Conservation (phyloP, 1,140 invertebrate genomes). For the Steinernema feltiae region DNA sequence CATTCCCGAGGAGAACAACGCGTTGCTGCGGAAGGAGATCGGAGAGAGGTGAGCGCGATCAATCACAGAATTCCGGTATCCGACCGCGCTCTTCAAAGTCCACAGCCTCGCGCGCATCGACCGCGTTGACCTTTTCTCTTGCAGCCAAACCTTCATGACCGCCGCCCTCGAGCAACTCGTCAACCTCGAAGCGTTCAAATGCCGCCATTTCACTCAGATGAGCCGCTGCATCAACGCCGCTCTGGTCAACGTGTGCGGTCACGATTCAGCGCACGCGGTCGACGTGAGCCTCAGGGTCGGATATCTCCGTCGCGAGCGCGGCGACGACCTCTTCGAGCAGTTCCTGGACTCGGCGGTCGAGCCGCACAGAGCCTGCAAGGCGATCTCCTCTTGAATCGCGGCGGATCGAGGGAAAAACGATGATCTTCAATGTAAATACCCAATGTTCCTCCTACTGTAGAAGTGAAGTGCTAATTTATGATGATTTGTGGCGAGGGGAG, state of each 20-base stretch:
- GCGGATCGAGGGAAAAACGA: neutral
- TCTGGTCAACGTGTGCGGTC: neutral
- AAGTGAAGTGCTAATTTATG: neutral
- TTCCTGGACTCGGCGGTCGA: neutral
- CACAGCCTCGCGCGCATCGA: too few relatives aligned
- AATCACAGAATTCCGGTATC: too few relatives aligned
- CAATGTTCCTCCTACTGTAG: neutral
- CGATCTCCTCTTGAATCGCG: neutral
- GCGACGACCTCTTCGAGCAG: neutral
- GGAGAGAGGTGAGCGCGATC: neutral
- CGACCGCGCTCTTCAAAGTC: too few relatives aligned
- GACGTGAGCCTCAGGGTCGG: neutral
- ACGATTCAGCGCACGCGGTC: neutral
- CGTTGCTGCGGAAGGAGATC: neutral
- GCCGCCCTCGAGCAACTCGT: neutral
- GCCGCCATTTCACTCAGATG: conserved; percentile 3
- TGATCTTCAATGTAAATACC: neutral
- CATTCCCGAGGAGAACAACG: neutral
- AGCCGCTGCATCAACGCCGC: neutral
- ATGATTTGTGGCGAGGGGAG: too few relatives aligned
- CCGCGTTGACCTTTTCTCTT: too few relatives aligned
- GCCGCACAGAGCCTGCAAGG: neutral
- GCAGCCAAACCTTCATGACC: neutral
- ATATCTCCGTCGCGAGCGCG: neutral
- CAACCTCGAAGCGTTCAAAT: conserved; percentile 7